A percentile compares a stretch with the other conserved stretches of the same genome.
Conservation (phyloP, 2,888 invertebrate species). For the Hirtodrosophila duncani region DNA sequence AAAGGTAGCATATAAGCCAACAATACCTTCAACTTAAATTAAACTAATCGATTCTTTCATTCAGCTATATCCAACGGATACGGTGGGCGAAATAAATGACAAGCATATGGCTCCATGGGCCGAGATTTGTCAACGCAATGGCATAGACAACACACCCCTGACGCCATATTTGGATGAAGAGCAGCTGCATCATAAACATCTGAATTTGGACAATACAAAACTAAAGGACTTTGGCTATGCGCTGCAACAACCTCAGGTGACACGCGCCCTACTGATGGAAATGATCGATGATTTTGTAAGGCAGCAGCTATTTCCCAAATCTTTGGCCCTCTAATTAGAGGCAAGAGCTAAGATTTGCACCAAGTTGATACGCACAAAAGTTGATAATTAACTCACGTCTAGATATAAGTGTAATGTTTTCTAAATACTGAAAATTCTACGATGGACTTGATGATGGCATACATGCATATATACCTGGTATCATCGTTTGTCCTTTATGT, state of each 20-base stretch:
- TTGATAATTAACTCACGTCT: no score
- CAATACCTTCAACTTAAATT: not conserved
- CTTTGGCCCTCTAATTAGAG: conserved; percentile 81
- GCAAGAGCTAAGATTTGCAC: conserved; percentile 42
- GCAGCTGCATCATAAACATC: conserved; percentile 87
- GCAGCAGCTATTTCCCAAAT: conserved; percentile 90
- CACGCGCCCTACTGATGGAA: conserved; percentile 82
- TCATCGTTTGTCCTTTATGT: conserved; percentile 24
- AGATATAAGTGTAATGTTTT: conserved; percentile 40
- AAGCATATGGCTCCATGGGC: conserved; percentile 96
- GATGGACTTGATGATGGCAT: no score
- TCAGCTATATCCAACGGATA: conserved; percentile 87
- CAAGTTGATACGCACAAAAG: conserved; percentile 54
- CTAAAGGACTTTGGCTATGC: conserved; percentile 82
- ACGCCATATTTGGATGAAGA: conserved; percentile 93
- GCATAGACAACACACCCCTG: conserved; percentile 89
- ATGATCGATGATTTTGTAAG: conserved; percentile 88
- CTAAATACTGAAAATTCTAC: conserved; percentile 24
- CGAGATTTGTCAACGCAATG: conserved; percentile 86
- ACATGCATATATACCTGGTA: conserved; percentile 35
- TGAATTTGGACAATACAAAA: conserved; percentile 86
- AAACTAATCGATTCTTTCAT: conserved; percentile 11
- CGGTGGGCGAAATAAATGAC: conserved; percentile 94
- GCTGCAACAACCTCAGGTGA: conserved; percentile 82
- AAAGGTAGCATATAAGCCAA: conserved; percentile 81